Conservation (phyloP, 2,888 invertebrate genomes). For the Coleophora deauratella region DNA sequence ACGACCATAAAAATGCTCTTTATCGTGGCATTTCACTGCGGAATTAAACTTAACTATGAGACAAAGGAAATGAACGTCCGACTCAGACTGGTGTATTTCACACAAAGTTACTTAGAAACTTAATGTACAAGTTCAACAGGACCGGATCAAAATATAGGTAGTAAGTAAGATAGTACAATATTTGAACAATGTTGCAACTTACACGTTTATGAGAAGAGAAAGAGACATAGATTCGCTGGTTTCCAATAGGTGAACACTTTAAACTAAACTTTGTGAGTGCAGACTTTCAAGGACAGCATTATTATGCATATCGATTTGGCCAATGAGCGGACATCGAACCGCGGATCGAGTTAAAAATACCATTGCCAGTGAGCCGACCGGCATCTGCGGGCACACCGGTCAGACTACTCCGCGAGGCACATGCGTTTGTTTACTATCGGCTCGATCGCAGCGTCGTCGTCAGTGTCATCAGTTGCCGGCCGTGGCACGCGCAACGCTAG, state of each 20-base stretch:
- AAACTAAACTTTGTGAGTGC: constrained; percentile 35
- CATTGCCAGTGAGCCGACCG: constrained; percentile 56
- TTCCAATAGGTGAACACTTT: constrained; percentile 34
- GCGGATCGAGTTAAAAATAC: constrained; percentile 72
- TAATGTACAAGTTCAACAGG: constrained; percentile 31
- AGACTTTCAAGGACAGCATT: constrained; percentile 57
- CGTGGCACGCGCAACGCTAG: constrained; percentile 15
- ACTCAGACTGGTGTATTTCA: constrained; percentile 28
- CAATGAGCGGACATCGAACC: constrained; percentile 70
- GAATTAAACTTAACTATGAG: constrained; percentile 33
- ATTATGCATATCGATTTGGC: constrained; percentile 70
- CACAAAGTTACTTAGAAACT: constrained; percentile 43
- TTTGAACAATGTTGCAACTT: constrained; percentile 53
- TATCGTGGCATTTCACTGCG: constrained; percentile 35
- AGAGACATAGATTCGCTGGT: constrained; percentile 31
- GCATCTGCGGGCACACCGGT: constrained; percentile 69
- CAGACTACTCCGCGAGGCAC: constrained; percentile 58
- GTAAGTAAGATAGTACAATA: constrained; percentile 13
- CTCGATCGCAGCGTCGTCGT: constrained; percentile 36
- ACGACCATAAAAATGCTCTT: constrained; percentile 43
- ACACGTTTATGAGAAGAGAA: constrained; percentile 34
- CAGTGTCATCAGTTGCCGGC: constrained; percentile 15
- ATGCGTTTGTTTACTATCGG: constrained; percentile 73
- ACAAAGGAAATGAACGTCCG: constrained; percentile 25
- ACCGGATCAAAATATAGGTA: constrained; percentile 18